Evolutionary conservation across 2,888 invertebrate species (phyloP), one percentile per base, ranked within the genome.

Genomic region (Cheilosia variabilis): DNA sequence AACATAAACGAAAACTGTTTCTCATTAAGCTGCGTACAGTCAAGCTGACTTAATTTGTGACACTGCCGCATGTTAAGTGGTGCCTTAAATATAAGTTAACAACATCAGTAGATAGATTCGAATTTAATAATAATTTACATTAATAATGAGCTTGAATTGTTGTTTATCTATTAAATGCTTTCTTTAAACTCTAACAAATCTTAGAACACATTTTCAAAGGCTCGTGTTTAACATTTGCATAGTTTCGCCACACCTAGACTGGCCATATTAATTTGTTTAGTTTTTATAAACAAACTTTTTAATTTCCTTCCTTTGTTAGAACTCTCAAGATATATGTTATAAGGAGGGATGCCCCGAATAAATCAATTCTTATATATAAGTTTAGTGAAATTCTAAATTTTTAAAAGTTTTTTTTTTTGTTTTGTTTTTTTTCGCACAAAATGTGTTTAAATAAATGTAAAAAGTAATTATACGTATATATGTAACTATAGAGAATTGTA

Each of bases 361-460:
- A 47, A 41, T 78, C 41, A 71, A 45, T 66, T 19, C 57, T 24
- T 57, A 50, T 27, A 60, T 68, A 13, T 72, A 78, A 68, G 57
- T 69, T 69, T 50, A 75, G 52, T 69, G 41, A 66, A 73, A 84
- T 75, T 80, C 84, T 65, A 84, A 80, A 84, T 76, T 75, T 79
- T 52, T 24, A 24, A 13, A 5, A 24, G 15, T 15, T 24, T 52
- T 73, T 47, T 73, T 47, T 45, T 17, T 45, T 4, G 0, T 7
- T 17, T 17, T 79, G 34, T 9, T 43, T 75, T 84, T 84, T 75
- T 68, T 58, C 1, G 65, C 80, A 65, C 71, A 27, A 58, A 75
- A 58, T 71, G 79, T 80, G 75, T 65, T 69, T 53, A 58, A 81
- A 31, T 2, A 71, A 37, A 62, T 62, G 57, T 69, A 65, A 66